Conservation (phyloP, 2,113 vertebrate genomes). For the Kryptolebias marmoratus region DNA sequence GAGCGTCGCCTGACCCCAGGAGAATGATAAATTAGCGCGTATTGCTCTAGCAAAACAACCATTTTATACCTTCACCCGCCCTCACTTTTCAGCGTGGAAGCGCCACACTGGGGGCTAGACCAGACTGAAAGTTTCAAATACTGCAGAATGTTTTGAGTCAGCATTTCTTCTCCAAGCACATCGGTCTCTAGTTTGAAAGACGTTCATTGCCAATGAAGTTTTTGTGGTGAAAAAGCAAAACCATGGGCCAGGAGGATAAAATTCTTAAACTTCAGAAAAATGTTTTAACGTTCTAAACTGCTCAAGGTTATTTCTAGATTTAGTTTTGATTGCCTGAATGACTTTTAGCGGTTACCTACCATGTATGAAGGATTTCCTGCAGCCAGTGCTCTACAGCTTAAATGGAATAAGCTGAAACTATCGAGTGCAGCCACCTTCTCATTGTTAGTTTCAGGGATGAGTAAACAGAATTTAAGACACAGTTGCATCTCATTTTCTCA, state of each 20-base stretch:
- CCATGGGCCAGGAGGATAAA: conserved; percentile 19
- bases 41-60: conserved; percentile 80
- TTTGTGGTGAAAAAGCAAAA: conserved; percentile 14
- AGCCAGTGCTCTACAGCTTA: conserved; percentile 44
- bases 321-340: conserved; percentile 11
- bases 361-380: conserved; percentile 14
- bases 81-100: conserved; percentile 30
- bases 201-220: conserved; percentile 15
- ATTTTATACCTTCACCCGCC: conserved; percentile 70
- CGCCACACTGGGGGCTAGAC: conserved; percentile 4
- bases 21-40: conserved; percentile 83
- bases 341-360: conserved; percentile 13
- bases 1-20: conserved; percentile 76
- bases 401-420: conserved; percentile 43
- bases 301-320: conserved; percentile 6
- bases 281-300: conserved; percentile 9
- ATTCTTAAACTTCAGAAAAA: conserved; percentile 13
- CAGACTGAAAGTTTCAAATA: neutral
- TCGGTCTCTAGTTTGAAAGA: conserved; percentile 34
- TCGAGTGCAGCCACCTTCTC: conserved; percentile 38
- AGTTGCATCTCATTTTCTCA: conserved; percentile 24
- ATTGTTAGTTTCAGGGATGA: conserved; percentile 54
- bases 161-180: conserved; percentile 34
- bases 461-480: conserved; percentile 55
- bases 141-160: conserved; percentile 8